phyloP scores from a whole-genome alignment of 2,888 invertebrate species.

The Sturmia bella region DNA sequence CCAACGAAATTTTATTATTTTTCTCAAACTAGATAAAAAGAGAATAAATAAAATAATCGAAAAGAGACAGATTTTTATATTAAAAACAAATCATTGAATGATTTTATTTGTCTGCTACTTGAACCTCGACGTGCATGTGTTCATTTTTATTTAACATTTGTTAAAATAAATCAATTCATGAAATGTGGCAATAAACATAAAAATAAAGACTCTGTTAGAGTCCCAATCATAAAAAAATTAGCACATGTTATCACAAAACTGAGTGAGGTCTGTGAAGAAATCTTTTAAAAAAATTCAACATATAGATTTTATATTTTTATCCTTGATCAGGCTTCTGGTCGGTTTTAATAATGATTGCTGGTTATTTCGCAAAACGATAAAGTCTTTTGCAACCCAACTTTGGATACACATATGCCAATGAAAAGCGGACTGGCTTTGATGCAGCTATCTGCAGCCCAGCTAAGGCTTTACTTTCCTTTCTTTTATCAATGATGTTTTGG shows the following conservation, averaged over 20 bases:
- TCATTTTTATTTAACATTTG: not conserved
- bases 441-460: too few relatives aligned
- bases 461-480: too few relatives aligned
- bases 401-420: too few relatives aligned
- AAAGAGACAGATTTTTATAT: not conserved
- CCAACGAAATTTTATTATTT: constrained; percentile 44
- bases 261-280: not conserved
- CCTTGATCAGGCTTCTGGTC: too few relatives aligned
- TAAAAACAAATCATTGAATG: constrained; percentile 8
- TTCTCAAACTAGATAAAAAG: constrained; percentile 21
- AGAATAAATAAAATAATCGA: constrained; percentile 24
- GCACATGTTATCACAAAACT: not conserved
- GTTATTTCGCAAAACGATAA: too few relatives aligned
- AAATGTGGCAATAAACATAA: constrained; percentile 37
- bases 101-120: not conserved
- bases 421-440: too few relatives aligned
- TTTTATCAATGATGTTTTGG: too few relatives aligned
- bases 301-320: too few relatives aligned
- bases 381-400: too few relatives aligned
- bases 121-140: not conserved
- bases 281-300: not conserved
- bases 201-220: constrained; percentile 14
- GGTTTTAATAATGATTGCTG: too few relatives aligned
- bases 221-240: constrained; percentile 14
- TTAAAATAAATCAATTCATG: constrained; percentile 43